Evolutionary conservation across 2,888 invertebrate species (phyloP).

Genomic region (Drosophila anomalipes): DNA sequence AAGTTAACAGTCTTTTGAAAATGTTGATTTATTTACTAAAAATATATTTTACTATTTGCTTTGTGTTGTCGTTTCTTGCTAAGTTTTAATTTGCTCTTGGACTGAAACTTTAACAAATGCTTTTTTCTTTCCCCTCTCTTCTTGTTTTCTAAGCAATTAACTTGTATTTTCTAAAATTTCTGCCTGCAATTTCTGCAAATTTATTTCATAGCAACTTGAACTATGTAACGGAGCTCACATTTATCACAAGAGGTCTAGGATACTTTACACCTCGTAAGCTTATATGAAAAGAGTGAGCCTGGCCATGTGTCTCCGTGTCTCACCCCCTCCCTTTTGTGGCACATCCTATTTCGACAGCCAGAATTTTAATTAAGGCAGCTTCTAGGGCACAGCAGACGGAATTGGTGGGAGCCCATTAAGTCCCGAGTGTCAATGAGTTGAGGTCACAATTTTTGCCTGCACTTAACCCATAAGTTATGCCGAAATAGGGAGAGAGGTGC

Average conservation of each 20-base stretch:
- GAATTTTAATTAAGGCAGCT: constrained; percentile 75
- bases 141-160: constrained; percentile 9
- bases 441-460: constrained; percentile 69
- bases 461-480: constrained; percentile 53
- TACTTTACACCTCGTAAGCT: constrained; percentile 44
- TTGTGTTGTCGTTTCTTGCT: neutral
- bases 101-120: constrained; percentile 2
- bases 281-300: constrained; percentile 3
- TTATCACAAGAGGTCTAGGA: constrained; percentile 52
- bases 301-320: neutral
- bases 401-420: constrained; percentile 42
- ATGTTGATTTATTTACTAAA: neutral
- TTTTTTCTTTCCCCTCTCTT: neutral
- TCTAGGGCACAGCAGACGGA: constrained; percentile 13
- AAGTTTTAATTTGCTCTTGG: neutral
- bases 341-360: constrained; percentile 45
- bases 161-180: constrained; percentile 5
- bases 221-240: constrained; percentile 36
- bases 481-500: neutral
- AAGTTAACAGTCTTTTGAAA: neutral
- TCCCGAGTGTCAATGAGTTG: constrained; percentile 74
- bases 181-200: constrained; percentile 33
- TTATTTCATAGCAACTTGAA: constrained; percentile 49
- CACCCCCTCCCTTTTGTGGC: constrained; percentile 4
- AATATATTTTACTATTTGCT: neutral